These are phyloP conservation scores for Ceratina australensis DNA, from an alignment of 1,140 invertebrate species.

Conservation along the genomic window DNA sequence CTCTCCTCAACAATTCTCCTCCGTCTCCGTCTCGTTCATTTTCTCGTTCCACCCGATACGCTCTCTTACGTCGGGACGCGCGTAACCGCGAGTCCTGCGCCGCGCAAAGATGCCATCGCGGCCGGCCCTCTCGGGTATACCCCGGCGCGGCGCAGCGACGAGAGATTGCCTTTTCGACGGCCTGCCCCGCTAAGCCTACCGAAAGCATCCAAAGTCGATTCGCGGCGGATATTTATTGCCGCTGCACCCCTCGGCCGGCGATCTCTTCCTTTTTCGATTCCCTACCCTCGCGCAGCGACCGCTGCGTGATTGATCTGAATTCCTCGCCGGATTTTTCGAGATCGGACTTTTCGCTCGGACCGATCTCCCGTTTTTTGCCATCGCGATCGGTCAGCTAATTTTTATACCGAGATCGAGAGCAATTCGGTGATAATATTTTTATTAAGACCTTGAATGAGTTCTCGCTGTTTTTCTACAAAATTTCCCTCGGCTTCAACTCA, in stretches of 20 bases:
- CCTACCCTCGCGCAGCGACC: background rate
- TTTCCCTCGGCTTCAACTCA: too few relatives aligned
- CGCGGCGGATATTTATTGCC: constrained; percentile 46
- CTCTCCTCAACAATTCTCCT: background rate
- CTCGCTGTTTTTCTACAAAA: too few relatives aligned
- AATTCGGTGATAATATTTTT: too few relatives aligned
- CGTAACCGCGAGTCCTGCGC: constrained; percentile 41
- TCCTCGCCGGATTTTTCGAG: constrained; percentile 6
- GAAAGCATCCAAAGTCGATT: constrained; percentile 34
- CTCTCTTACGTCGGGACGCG: constrained; percentile 9
- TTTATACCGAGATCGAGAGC: too few relatives aligned
- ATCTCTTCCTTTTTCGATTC: background rate
- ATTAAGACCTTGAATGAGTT: too few relatives aligned
- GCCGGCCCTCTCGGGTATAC: background rate
- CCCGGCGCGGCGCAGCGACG: background rate
- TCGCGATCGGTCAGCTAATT: too few relatives aligned
- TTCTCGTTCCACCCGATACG: background rate
- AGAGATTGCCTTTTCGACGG: constrained; percentile 44
- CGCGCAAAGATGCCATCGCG: constrained; percentile 43
- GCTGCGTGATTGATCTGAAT: constrained; percentile 27
- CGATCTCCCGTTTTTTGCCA: too few relatives aligned
- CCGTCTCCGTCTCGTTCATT: background rate
- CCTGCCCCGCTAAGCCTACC: constrained; percentile 16
- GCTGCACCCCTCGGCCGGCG: constrained; percentile 1
- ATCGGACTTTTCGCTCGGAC: background rate